Conservation (phyloP, 1,140 invertebrate genomes). For the Drosophila ficusphila region DNA sequence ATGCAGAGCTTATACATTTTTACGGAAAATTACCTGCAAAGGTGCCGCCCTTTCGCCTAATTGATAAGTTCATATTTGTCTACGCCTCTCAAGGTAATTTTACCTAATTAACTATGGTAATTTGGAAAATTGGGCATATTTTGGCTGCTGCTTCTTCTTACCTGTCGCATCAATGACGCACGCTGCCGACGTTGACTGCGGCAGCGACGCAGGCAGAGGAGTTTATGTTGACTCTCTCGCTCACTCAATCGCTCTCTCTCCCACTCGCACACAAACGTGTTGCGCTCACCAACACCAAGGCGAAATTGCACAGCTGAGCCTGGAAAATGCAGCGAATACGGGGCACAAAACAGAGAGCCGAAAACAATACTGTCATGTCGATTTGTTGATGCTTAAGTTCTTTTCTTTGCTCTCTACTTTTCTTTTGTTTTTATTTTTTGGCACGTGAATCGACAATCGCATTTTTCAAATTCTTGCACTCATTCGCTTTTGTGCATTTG, state of each 20-base stretch:
- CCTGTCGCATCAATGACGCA: conserved; percentile 48
- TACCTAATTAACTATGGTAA: conserved; percentile 66
- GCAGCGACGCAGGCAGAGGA: conserved; percentile 12
- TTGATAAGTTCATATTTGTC: conserved; percentile 64
- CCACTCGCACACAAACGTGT: conserved; percentile 72
- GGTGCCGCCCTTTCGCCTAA: conserved; percentile 55
- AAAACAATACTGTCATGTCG: conserved; percentile 42
- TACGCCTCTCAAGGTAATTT: not conserved
- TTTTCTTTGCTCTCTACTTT: not conserved
- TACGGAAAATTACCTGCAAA: conserved; percentile 68
- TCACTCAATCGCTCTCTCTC: conserved; percentile 5
- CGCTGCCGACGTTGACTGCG: conserved; percentile 12
- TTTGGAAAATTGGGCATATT: conserved; percentile 44
- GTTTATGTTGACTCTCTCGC: not conserved
- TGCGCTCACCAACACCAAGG: conserved; percentile 57
- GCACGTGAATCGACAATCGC: conserved; percentile 61
- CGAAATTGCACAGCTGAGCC: conserved; percentile 63
- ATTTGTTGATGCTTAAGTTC: conserved; percentile 23
- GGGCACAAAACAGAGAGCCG: conserved; percentile 60
- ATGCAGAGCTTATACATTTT: not conserved
- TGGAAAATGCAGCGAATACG: conserved; percentile 61
- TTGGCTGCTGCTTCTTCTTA: conserved; percentile 36
- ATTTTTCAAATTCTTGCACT: conserved; percentile 59
- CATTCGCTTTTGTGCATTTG: conserved; percentile 60
- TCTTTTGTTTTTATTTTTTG: conserved; percentile 45